A percentile compares a stretch with the other conserved stretches of the same genome.
Conservation (phyloP, 1,140 invertebrate genomes). For the Drosophila ambigua region DNA sequence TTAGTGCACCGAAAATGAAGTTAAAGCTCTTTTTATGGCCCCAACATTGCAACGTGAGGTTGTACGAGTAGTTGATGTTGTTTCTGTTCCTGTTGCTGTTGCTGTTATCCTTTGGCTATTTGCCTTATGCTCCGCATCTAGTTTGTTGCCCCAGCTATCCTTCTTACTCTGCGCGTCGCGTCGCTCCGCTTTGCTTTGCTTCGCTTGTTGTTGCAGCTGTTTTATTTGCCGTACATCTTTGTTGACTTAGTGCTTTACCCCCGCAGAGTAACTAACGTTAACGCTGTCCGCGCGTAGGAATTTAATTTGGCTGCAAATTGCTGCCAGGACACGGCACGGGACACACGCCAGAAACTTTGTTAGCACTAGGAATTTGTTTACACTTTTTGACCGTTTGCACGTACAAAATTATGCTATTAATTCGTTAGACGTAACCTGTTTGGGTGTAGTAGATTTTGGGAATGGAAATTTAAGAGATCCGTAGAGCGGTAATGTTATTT, state of each 20-base stretch:
- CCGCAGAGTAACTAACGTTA: slow-evolving; percentile 59
- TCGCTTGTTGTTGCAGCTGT: slow-evolving; percentile 28
- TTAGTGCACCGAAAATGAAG: slow-evolving; percentile 31
- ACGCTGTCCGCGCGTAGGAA: slow-evolving; percentile 55
- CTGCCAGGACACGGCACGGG: slow-evolving; percentile 21
- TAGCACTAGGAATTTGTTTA: slow-evolving; percentile 58
- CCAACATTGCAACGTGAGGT: slow-evolving; percentile 61
- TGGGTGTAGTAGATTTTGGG: no score
- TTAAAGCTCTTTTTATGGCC: slow-evolving; percentile 67
- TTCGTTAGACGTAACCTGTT: slow-evolving; percentile 29
- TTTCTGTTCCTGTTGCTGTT: slow-evolving; percentile 24
- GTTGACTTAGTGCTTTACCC: slow-evolving; percentile 59
- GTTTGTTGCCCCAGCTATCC: slow-evolving; percentile 31
- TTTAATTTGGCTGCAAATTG: slow-evolving; percentile 68
- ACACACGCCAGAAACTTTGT: slow-evolving; percentile 38
- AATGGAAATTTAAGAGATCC: no score
- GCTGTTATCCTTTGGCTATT: slow-evolving; percentile 44
- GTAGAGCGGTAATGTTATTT: no score
- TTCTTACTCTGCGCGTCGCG: background rate
- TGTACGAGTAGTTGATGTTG: slow-evolving; percentile 19
- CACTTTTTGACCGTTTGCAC: slow-evolving; percentile 41
- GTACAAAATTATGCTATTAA: slow-evolving; percentile 47
- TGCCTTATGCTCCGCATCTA: slow-evolving; percentile 28
- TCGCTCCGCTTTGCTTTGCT: no score
- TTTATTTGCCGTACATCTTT: slow-evolving; percentile 74